phyloP scores from a whole-genome alignment of 2,888 invertebrate genomes.

The Acheta domesticus region DNA sequence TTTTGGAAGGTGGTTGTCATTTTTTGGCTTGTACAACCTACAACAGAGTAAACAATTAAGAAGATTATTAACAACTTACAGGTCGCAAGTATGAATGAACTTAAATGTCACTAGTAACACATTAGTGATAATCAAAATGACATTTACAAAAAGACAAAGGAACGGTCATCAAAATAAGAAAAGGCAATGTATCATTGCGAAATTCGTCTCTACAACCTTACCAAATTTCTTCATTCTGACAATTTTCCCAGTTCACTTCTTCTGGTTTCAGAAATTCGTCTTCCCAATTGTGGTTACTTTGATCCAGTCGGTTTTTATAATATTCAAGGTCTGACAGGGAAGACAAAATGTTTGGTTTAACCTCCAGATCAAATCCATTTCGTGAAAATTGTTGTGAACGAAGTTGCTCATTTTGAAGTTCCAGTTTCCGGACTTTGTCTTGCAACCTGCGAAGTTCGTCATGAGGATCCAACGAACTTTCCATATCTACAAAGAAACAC shows the following conservation, averaged over 20 bases:
- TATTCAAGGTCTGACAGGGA: conserved; percentile 4
- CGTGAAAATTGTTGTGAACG: conserved; percentile 26
- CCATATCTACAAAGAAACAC: neutral
- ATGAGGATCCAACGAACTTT: conserved; percentile 12
- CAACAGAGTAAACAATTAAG: conserved; percentile 19
- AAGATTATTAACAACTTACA: too few relatives aligned
- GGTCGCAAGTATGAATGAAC: too few relatives aligned
- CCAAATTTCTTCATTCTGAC: conserved; percentile 60
- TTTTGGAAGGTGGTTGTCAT: conserved; percentile 31
- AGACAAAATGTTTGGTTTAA: conserved; percentile 10
- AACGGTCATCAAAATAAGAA: too few relatives aligned
- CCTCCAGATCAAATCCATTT: conserved; percentile 29
- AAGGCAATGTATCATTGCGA: too few relatives aligned
- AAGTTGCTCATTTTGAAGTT: conserved; percentile 33
- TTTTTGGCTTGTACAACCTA: conserved; percentile 39
- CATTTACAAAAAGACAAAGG: too few relatives aligned
- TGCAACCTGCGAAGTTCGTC: conserved; percentile 32
- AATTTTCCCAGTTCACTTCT: conserved; percentile 56
- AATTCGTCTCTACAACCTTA: conserved; percentile 44
- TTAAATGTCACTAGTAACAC: too few relatives aligned
- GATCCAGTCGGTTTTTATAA: neutral
- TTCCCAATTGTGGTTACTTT: neutral
- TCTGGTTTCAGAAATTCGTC: conserved; percentile 18
- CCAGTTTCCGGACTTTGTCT: conserved; percentile 32
- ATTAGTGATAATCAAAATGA: too few relatives aligned